Percentiles rank a stretch among this genome's conserved stretches.
Conservation (phyloP, 1,140 invertebrate genomes). For the Thaumetopoea pityocampa region DNA sequence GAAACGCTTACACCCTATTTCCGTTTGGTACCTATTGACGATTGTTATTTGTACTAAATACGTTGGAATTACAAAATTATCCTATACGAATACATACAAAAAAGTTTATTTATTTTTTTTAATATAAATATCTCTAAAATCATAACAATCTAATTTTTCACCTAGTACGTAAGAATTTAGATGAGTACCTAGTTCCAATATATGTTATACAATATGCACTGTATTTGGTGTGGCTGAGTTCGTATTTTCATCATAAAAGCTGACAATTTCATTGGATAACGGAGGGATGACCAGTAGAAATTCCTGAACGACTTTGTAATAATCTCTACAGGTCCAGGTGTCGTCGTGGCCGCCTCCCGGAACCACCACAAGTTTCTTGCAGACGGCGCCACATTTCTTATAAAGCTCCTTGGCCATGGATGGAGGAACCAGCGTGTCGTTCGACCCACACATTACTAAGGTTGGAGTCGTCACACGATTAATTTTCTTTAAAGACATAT, state of each 20-base stretch:
- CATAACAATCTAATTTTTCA: neutral
- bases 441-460: slow-evolving; percentile 87
- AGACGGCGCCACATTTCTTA: slow-evolving; percentile 80
- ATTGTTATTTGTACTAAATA: slow-evolving; percentile 18
- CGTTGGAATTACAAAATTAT: slow-evolving; percentile 4
- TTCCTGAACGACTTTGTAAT: slow-evolving; percentile 50
- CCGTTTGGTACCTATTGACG: too few relatives aligned
- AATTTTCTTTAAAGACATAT: slow-evolving; percentile 83
- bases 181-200: slow-evolving; percentile 6
- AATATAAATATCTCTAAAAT: slow-evolving; percentile 18
- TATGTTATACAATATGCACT: slow-evolving; percentile 36
- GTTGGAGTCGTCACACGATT: slow-evolving; percentile 80
- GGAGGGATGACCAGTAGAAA: slow-evolving; percentile 51
- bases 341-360: slow-evolving; percentile 90
- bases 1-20: too few relatives aligned
- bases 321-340: slow-evolving; percentile 82
- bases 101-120: too few relatives aligned
- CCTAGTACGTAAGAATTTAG: neutral
- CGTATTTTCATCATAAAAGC: slow-evolving; percentile 32
- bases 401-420: slow-evolving; percentile 90
- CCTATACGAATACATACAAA: too few relatives aligned
- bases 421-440: slow-evolving; percentile 89
- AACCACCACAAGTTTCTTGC: slow-evolving; percentile 85
- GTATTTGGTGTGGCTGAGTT: slow-evolving; percentile 22
- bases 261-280: slow-evolving; percentile 33